phyloP scores from a whole-genome alignment of 2,797 vertebrate species.

The Coilia nasus region DNA sequence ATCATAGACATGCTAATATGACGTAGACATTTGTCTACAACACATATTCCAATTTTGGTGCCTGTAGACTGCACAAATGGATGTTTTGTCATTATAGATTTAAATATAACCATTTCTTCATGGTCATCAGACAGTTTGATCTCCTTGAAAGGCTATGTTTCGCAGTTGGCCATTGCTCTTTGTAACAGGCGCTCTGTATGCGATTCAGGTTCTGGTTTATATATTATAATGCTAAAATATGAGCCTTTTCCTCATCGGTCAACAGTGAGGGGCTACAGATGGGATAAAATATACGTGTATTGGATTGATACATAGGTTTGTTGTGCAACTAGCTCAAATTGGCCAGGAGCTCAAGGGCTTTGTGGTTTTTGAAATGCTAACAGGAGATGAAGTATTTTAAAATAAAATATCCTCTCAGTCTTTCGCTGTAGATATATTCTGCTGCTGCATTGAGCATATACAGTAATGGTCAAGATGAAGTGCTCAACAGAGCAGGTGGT shows the following conservation, averaged over 20 bases:
- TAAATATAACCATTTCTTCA: neutral
- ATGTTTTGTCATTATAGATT: constrained; percentile 16
- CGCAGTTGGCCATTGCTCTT: neutral
- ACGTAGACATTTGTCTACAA: neutral
- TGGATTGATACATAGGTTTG: neutral
- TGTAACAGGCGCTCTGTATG: neutral
- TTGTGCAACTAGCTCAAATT: constrained; percentile 11
- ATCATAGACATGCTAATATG: constrained; percentile 6
- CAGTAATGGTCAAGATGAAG: constrained; percentile 13
- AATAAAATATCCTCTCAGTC: constrained; percentile 7
- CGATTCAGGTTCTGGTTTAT: neutral
- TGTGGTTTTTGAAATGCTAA: constrained; percentile 18
- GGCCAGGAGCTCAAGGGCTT: neutral
- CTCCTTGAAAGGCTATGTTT: neutral
- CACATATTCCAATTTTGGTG: neutral
- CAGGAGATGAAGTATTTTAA: constrained; percentile 20
- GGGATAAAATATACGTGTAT: neutral
- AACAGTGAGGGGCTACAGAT: neutral
- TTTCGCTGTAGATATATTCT: constrained; percentile 36
- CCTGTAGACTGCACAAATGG: neutral
- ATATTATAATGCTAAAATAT: neutral
- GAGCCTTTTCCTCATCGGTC: neutral
- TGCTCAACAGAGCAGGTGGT: neutral
- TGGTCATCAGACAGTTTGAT: constrained; percentile 17
- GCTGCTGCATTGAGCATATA: neutral